Evolutionary conservation across 2,888 invertebrate species (phyloP), one percentile per base, ranked within the genome.

Genomic region (Eurytoma adleriae): DNA sequence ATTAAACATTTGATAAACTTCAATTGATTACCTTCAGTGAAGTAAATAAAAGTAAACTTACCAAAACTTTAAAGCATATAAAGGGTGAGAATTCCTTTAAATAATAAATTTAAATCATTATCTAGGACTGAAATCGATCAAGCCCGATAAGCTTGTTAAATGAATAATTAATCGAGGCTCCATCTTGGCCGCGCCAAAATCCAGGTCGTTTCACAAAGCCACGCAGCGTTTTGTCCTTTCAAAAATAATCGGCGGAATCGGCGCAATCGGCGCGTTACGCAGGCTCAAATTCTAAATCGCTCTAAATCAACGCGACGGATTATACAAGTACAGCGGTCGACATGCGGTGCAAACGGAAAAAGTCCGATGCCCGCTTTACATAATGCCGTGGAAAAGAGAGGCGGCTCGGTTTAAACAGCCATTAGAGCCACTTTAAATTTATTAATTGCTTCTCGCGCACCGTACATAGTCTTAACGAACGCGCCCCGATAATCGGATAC

Each of bases 381-480:
- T 71, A 61, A 71, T 61, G n/a, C 18, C 48, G 12, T n/a, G 7
- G 13, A 30, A 14, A 30, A 52, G 14, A 27, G 27, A n/a, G n/a
- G 13, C 12, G 12, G 40, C 48, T 12, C 18, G 40, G 27, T 48
- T 70, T 40, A 62, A 77, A 20, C 69, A 10, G 57, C 50, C 64
- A 71, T 71, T 71, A 71, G 40, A 66, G 27, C 20, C 57, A 24
- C 48, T 73, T 50, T n/a, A 74, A 57, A 66, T 13, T 70, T 77
- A 62, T 70, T 77, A 64, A 77, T 77, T 56, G 56, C 69, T 73
- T 40, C 30, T 62, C 62, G n/a, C 62, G 54, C 24, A 59, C 66
- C 24, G 27, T 40, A 14, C 7, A 12, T n/a, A 50, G 16, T 13
- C 20, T 61, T 64, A 78, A 78, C 50, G 66, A 66, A 66, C 52